Percentiles rank a stretch among this genome's conserved stretches.
Conservation (phyloP, 2,113 vertebrate genomes). For the Archocentrus centrarchus region DNA sequence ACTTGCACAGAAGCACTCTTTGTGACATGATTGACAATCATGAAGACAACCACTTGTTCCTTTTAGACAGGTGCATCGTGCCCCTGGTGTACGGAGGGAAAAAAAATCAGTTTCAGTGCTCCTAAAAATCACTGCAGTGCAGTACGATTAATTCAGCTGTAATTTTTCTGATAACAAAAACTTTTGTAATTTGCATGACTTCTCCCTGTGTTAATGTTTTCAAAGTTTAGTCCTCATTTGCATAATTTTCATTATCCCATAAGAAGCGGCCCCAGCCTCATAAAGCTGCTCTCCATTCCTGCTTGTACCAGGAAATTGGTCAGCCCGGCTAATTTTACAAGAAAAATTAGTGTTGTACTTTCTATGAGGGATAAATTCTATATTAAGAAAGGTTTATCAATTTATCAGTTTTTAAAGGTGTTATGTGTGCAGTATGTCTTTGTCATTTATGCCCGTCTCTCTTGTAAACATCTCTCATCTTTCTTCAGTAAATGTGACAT, state of each 20-base stretch:
- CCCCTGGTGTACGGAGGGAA: neutral
- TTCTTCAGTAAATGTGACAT: neutral
- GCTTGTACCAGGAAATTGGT: slow-evolving; percentile 4
- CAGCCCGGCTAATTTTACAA: neutral
- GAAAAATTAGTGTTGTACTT: neutral
- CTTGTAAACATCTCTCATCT: neutral
- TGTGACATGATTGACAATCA: slow-evolving; percentile 13
- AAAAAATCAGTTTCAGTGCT: neutral
- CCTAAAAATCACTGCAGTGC: neutral
- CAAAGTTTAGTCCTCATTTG: slow-evolving; percentile 43
- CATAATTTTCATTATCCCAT: slow-evolving; percentile 60
- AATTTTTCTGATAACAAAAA: slow-evolving; percentile 27
- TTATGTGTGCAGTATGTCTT: neutral
- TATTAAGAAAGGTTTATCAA: neutral
- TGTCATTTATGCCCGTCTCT: neutral
- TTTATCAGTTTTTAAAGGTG: neutral
- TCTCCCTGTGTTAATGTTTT: slow-evolving; percentile 47
- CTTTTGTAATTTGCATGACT: slow-evolving; percentile 51
- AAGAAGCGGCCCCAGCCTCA: slow-evolving; percentile 16
- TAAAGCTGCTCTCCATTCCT: slow-evolving; percentile 29
- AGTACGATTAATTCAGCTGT: slow-evolving; percentile 16
- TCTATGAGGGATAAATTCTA: neutral
- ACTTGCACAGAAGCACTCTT: neutral
- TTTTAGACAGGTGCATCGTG: slow-evolving; percentile 4
- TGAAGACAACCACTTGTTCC: neutral